These are phyloP conservation scores for Corvus cornix DNA, from an alignment of 2,113 vertebrate species.

Conservation along the genomic window DNA sequence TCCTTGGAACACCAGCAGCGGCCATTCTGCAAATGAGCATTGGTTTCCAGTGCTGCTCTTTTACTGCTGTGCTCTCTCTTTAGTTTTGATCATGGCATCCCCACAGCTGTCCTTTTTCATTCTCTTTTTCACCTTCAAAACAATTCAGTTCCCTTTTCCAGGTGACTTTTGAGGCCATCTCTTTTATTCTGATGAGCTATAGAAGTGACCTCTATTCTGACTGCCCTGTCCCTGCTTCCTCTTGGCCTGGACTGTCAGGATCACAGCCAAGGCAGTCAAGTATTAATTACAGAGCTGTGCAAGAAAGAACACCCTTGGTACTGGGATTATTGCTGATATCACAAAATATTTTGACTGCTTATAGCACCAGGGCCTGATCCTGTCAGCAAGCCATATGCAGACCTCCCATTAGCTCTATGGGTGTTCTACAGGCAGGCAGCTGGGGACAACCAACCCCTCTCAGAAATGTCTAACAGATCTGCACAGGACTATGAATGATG, in stretches of 20 bases:
- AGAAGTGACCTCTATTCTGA: background rate
- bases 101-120: background rate
- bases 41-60: background rate
- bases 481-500: background rate
- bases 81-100: background rate
- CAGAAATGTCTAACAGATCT: background rate
- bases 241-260: background rate
- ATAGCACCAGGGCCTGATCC: background rate
- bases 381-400: background rate
- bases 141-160: background rate
- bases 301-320: background rate
- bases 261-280: background rate
- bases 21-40: background rate
- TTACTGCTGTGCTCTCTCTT: background rate
- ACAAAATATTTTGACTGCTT: background rate
- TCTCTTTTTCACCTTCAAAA: background rate
- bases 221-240: background rate
- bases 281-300: background rate
- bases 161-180: background rate
- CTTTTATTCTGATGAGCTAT: background rate
- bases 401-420: background rate
- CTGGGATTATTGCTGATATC: background rate
- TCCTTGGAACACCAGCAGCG: background rate
- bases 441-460: background rate
- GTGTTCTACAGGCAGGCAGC: background rate